phyloP scores from a whole-genome alignment of 2,113 vertebrate genomes.

The Vimba vimba region DNA sequence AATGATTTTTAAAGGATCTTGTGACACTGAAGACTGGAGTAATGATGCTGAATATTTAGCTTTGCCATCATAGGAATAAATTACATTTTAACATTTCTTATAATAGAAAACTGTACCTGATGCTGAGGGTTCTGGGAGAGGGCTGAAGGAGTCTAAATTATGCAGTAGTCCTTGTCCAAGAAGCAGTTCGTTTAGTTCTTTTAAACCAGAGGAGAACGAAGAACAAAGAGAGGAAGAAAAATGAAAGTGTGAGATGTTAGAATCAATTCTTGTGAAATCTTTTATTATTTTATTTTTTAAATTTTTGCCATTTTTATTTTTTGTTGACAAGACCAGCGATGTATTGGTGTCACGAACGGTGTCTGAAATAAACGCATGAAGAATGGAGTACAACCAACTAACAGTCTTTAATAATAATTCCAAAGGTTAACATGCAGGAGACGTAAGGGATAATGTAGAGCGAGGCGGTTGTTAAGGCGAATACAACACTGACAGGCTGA shows the following conservation, averaged over 20 bases:
- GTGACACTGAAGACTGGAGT: not conserved
- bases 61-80: not conserved
- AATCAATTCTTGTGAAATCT: not conserved
- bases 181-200: conserved; percentile 72
- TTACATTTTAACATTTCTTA: not conserved
- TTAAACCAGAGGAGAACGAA: not conserved
- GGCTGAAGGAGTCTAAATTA: conserved; percentile 76
- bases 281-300: not conserved
- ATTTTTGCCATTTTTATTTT: not conserved
- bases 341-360: not conserved
- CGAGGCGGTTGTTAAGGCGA: too few relatives aligned
- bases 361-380: not conserved
- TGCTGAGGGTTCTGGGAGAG: conserved; percentile 81
- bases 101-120: conserved; percentile 73
- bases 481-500: too few relatives aligned
- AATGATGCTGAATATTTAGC: not conserved
- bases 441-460: too few relatives aligned
- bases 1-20: not conserved
- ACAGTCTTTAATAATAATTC: too few relatives aligned
- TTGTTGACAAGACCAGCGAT: not conserved
- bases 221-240: not conserved
- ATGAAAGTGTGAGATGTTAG: not conserved
- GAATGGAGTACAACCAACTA: too few relatives aligned
- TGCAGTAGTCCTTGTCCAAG: conserved; percentile 59
- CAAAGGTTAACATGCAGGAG: too few relatives aligned